Base-by-base conservation (phyloP, 2,888 invertebrate genomes). In the Platycheirus albimanus region DNA sequence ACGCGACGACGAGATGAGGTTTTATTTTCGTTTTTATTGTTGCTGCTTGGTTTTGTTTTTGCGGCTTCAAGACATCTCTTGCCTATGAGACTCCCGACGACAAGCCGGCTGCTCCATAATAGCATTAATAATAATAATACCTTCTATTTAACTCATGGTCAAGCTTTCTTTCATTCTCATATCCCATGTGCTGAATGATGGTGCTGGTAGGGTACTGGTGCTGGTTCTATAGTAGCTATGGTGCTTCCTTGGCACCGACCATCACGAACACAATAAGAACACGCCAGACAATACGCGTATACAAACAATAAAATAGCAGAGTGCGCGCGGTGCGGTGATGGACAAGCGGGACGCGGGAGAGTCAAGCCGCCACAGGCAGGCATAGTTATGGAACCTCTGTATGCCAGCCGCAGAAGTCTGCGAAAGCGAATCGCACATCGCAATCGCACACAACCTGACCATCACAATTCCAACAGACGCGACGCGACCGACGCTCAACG, bases 161-260 rank as follows among this genome's bases (percentile, higher is more conserved):
- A 81, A 76, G 81, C 81, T 76, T 76, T 76, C 81, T 71, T 76
- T 30, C 61, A 54, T 67, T 64, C 80, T 30, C 75, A 75, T 79
- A 28, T 58, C 7, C 19, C 33, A 19, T 8, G 6, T 19, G 66
- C 28, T 61, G 20, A n/a, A n/a, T n/a, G 51, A 41, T 49, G n/a
- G 30, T 11, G 58, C 30, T 49, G 47, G 6, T 28, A n/a, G n/a
- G n/a, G n/a, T 28, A 11, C n/a, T 36, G 36, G 11, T 38, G 19
- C 33, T 54, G 52, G 33, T n/a, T n/a, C n/a, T n/a, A n/a, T n/a
- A n/a, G n/a, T n/a, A n/a, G n/a, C n/a, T n/a, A n/a, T n/a, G 24
- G 24, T 56, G 56, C 38, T 61, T 28, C 58, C 28, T 61, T 30
- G 28, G 43, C 38, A 54, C 58, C 58, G 43, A 58, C 43, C 24